These are phyloP conservation scores for Phocides pigmalion DNA, from an alignment of 1,140 invertebrate genomes.

Conservation along the genomic window DNA sequence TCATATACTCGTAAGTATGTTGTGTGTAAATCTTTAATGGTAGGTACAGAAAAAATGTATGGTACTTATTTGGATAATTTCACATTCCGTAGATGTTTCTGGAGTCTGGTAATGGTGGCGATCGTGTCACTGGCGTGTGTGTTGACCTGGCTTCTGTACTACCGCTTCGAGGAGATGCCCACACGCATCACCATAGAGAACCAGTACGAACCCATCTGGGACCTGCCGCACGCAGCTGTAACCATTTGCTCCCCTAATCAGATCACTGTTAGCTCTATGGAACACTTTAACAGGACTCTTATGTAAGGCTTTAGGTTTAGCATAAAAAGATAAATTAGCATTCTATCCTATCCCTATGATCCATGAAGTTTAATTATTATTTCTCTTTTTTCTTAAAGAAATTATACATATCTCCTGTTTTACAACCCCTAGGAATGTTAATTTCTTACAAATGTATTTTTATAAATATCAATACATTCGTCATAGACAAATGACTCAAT, in stretches of 20 bases:
- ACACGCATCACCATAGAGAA: slow-evolving; percentile 71
- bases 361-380: no score
- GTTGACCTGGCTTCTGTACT: slow-evolving; percentile 50
- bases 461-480: no score
- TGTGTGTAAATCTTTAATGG: no score
- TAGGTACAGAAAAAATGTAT: no score
- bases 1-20: no score
- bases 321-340: no score
- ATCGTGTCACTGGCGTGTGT: slow-evolving; percentile 38
- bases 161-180: slow-evolving; percentile 63
- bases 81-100: slow-evolving; percentile 58
- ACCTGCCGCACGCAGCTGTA: slow-evolving; percentile 59
- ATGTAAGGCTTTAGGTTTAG: slow-evolving; percentile 52
- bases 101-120: slow-evolving; percentile 46
- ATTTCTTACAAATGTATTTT: no score
- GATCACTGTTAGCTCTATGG: slow-evolving; percentile 52
- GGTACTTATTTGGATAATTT: not conserved
- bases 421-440: no score
- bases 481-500: no score
- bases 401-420: no score
- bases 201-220: slow-evolving; percentile 52
- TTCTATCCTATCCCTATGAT: no score
- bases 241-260: slow-evolving; percentile 70
- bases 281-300: slow-evolving; percentile 57
- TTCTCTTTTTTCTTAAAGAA: no score